Percentiles rank a stretch among this genome's conserved stretches.
Evolutionary conservation across 2,888 invertebrate species (phyloP).

Genomic region (Pandemis heparana): DNA sequence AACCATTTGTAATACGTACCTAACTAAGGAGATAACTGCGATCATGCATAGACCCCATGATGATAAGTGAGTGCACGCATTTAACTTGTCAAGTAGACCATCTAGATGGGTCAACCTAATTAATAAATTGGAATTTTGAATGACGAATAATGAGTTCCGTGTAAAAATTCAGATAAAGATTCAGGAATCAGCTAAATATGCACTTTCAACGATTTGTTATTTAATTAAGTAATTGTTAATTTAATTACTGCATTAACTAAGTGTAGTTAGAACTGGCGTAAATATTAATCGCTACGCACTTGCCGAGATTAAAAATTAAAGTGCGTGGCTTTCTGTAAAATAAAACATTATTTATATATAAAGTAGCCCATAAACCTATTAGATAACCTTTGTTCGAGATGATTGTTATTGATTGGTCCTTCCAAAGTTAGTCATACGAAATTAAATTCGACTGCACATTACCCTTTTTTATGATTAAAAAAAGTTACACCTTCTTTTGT

Average conservation of each 20-base stretch:
- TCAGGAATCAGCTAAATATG: neutral
- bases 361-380: neutral
- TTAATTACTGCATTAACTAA: neutral
- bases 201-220: neutral
- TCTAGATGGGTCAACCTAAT: neutral
- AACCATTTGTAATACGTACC: constrained; percentile 6
- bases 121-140: neutral
- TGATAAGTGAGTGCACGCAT: constrained; percentile 4
- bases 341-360: neutral
- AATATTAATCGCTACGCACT: neutral
- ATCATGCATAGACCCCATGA: constrained; percentile 22
- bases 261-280: neutral
- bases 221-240: neutral
- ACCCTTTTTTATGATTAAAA: neutral
- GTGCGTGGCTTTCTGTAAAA: neutral
- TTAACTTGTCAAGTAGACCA: neutral
- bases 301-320: neutral
- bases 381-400: neutral
- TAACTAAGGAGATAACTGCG: constrained; percentile 9
- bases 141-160: neutral
- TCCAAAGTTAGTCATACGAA: neutral
- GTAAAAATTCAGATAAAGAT: neutral
- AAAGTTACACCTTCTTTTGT: neutral
- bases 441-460: neutral
- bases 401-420: neutral